phyloP scores from a whole-genome alignment of 2,888 invertebrate species.

The Eucera pruinosa region DNA sequence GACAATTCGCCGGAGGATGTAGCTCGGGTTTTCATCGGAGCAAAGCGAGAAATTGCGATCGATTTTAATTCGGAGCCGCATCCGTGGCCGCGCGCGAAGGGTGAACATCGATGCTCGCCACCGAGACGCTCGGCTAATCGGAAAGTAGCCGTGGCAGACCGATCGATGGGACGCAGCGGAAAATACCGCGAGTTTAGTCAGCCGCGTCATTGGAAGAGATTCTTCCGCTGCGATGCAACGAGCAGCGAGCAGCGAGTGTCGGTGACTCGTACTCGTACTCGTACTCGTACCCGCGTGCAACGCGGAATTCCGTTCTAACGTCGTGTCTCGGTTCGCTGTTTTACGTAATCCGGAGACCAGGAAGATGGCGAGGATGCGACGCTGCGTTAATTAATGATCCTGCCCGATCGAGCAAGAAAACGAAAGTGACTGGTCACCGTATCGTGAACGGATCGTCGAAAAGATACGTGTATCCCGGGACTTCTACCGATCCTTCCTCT shows the following conservation, averaged over 20 bases:
- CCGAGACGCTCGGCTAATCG: conserved; percentile 10
- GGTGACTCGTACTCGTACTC: neutral
- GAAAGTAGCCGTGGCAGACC: too few species aligned
- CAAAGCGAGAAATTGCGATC: conserved; percentile 3
- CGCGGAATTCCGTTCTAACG: conserved; percentile 25
- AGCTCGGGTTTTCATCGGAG: conserved; percentile 53
- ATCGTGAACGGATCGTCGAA: neutral
- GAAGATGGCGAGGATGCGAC: conserved; percentile 45
- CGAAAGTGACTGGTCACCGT: conserved; percentile 30
- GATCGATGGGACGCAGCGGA: conserved; percentile 25
- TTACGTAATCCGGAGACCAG: conserved; percentile 59
- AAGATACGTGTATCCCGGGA: neutral
- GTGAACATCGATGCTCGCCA: neutral
- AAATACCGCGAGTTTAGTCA: conserved; percentile 42
- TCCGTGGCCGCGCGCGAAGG: conserved; percentile 8
- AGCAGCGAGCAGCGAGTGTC: too few species aligned
- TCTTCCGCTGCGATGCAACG: neutral
- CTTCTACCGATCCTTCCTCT: too few species aligned
- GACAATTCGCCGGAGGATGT: conserved; percentile 57
- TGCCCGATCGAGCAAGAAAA: conserved; percentile 18
- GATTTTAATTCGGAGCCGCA: neutral
- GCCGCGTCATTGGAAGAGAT: too few species aligned
- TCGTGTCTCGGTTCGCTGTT: neutral
- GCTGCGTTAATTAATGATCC: conserved; percentile 46
- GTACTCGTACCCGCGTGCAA: conserved; percentile 1